phyloP scores from a whole-genome alignment of 1,140 invertebrate species.

The Drosophila baimaii region DNA sequence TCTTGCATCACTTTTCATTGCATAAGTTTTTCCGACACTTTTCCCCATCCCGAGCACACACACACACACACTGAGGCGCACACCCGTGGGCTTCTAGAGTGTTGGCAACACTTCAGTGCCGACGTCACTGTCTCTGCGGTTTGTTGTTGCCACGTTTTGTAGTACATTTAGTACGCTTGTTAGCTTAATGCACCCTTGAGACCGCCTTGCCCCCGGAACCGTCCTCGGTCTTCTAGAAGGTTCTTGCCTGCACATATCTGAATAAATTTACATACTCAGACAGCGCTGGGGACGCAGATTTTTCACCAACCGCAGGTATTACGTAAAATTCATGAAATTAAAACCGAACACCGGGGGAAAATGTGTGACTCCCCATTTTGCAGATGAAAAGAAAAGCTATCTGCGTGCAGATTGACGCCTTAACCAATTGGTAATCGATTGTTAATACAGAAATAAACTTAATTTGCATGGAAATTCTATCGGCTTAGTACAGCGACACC shows the following conservation, averaged over 20 bases:
- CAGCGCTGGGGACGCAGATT: slow-evolving; percentile 23
- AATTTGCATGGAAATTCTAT: slow-evolving; percentile 25
- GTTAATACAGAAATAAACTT: slow-evolving; percentile 22
- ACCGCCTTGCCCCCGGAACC: slow-evolving; percentile 30
- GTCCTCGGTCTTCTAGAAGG: slow-evolving; percentile 15
- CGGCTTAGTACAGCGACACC: neutral
- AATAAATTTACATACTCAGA: slow-evolving; percentile 48
- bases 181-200: slow-evolving; percentile 77
- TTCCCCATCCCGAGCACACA: neutral
- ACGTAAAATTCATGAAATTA: slow-evolving; percentile 31
- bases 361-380: slow-evolving; percentile 14
- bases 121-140: slow-evolving; percentile 42
- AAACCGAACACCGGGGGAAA: neutral
- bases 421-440: slow-evolving; percentile 32
- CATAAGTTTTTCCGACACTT: slow-evolving; percentile 15
- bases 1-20: slow-evolving; percentile 25
- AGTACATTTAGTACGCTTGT: slow-evolving; percentile 76
- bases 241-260: slow-evolving; percentile 43
- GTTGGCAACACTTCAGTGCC: slow-evolving; percentile 56
- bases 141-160: slow-evolving; percentile 62
- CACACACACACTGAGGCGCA: neutral
- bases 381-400: slow-evolving; percentile 21
- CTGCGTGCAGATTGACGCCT: neutral
- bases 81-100: slow-evolving; percentile 5
- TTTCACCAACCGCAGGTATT: slow-evolving; percentile 24